These are phyloP conservation scores for Pyralis farinalis DNA, from an alignment of 2,888 invertebrate genomes.

Conservation along the genomic window DNA sequence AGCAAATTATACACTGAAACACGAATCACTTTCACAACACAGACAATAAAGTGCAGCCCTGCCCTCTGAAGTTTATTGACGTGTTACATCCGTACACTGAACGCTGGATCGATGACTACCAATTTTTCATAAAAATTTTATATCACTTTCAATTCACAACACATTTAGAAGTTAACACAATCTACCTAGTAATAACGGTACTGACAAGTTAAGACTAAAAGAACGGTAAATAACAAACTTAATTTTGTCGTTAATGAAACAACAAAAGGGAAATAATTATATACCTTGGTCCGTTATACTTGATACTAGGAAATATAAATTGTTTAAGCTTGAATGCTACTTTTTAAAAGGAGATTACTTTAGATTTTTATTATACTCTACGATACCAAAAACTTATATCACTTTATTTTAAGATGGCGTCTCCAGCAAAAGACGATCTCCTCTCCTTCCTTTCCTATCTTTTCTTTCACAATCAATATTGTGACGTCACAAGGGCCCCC, in stretches of 20 bases:
- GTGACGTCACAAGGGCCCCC: constrained; percentile 70
- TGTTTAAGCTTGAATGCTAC: constrained; percentile 63
- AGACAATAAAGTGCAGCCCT: constrained; percentile 60
- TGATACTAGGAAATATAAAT: constrained; percentile 76
- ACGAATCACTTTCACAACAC: constrained; percentile 68
- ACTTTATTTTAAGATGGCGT: constrained; percentile 81
- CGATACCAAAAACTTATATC: constrained; percentile 83
- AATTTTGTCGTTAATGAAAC: constrained; percentile 47
- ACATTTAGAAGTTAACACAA: constrained; percentile 24
- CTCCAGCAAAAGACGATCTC: constrained; percentile 76
- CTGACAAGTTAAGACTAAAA: constrained; percentile 48
- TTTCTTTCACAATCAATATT: constrained; percentile 69
- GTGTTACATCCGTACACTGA: constrained; percentile 75
- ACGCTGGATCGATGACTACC: constrained; percentile 67
- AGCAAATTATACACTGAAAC: constrained; percentile 26
- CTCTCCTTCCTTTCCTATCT: constrained; percentile 41
- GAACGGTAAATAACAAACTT: constrained; percentile 75
- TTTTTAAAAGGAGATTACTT: constrained; percentile 71
- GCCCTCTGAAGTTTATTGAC: constrained; percentile 75
- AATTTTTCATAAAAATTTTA: constrained; percentile 31
- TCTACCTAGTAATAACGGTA: constrained; percentile 57
- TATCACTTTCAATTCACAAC: constrained; percentile 27
- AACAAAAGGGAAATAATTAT: constrained; percentile 72
- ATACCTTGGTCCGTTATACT: constrained; percentile 92
- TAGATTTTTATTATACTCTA: constrained; percentile 74